Percentiles rank a stretch among this genome's conserved stretches.
phyloP scores from a whole-genome alignment of 2,113 vertebrate genomes.

The Eidolon helvum region DNA sequence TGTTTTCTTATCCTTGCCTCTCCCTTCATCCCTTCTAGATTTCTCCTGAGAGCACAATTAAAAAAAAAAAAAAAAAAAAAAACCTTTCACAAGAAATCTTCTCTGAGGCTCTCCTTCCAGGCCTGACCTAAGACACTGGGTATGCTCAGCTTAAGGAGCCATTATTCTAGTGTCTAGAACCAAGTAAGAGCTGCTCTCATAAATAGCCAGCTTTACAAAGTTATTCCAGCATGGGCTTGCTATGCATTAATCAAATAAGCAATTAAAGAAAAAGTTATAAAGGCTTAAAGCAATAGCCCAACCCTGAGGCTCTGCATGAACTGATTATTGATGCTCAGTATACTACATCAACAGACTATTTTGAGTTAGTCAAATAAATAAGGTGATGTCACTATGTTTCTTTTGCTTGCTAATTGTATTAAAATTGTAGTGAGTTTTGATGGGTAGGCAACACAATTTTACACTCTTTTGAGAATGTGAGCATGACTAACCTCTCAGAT shows the following conservation, averaged over 20 bases:
- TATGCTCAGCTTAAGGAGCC: background rate
- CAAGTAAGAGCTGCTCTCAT: background rate
- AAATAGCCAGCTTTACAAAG: background rate
- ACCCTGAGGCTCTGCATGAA: background rate
- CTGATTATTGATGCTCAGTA: background rate
- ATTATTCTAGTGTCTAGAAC: background rate
- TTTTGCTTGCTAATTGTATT: background rate
- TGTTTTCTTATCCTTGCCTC: background rate
- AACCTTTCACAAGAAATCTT: background rate
- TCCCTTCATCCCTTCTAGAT: background rate
- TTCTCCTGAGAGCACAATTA: background rate
- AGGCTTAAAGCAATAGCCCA: background rate
- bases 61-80: background rate
- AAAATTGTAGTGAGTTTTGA: background rate
- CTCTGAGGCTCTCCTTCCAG: background rate
- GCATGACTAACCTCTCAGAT: background rate
- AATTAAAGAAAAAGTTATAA: conserved; percentile 18
- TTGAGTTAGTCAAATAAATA: background rate
- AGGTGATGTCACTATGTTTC: background rate
- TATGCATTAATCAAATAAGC: background rate
- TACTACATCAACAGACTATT: background rate
- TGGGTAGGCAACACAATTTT: background rate
- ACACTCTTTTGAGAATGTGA: background rate
- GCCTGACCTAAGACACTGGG: background rate
- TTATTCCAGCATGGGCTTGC: background rate